Evolutionary conservation across 2,797 vertebrate species (phyloP).

Genomic region (Bradypodion pumilum): DNA sequence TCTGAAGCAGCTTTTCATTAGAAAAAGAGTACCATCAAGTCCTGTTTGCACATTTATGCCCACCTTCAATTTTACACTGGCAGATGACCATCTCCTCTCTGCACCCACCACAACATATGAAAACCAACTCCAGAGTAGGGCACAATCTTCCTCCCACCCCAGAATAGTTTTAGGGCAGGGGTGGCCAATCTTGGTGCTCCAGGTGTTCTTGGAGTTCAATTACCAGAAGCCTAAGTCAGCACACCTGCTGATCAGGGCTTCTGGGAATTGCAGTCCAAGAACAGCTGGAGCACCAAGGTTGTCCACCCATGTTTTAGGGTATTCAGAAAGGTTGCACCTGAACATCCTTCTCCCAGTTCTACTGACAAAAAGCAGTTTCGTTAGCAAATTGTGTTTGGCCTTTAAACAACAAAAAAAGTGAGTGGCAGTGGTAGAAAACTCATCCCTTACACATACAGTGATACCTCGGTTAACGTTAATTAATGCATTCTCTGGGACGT

Average conservation of each 20-base stretch:
- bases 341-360: not conserved
- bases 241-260: too few species aligned
- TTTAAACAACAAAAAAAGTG: not conserved
- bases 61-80: not conserved
- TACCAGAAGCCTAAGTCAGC: too few species aligned
- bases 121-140: not conserved
- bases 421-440: not conserved
- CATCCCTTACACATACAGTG: not conserved
- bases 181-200: too few species aligned
- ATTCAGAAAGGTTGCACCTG: not conserved
- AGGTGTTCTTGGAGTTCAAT: too few species aligned
- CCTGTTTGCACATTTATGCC: not conserved
- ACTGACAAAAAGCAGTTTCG: not conserved
- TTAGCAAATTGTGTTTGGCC: not conserved
- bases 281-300: too few species aligned
- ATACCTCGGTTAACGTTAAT: too few species aligned
- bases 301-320: too few species aligned
- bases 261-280: too few species aligned
- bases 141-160: not conserved
- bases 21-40: not conserved
- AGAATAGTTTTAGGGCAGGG: not conserved
- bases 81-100: not conserved
- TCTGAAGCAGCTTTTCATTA: not conserved
- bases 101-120: not conserved
- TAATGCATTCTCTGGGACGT: too few species aligned